Conservation (phyloP, 1,140 invertebrate species). For the Chironomus striatipennis region DNA sequence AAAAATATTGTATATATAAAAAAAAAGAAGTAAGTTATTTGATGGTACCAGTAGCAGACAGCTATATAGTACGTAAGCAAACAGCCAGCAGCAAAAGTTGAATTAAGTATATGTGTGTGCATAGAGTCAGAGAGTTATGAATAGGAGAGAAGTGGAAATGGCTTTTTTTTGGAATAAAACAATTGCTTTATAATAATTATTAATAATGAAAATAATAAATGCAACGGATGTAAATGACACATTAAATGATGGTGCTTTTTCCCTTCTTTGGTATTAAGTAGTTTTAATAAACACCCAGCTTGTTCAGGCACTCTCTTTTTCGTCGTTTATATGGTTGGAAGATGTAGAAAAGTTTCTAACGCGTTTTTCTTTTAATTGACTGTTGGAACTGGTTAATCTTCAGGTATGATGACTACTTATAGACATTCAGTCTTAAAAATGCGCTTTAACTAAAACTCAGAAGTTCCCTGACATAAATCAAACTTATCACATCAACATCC, state of each 20-base stretch:
- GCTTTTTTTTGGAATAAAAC: constrained; percentile 8
- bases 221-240: constrained; percentile 21
- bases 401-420: too few species aligned
- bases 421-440: too few species aligned
- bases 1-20: too few species aligned
- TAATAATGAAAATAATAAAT: constrained; percentile 19
- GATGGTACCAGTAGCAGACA: constrained; percentile 9
- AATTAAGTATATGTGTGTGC: not conserved
- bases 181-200: constrained; percentile 23
- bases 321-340: not conserved
- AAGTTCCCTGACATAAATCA: too few species aligned
- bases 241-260: constrained; percentile 20
- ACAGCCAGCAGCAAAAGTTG: constrained; percentile 16
- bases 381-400: too few species aligned
- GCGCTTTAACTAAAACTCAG: too few species aligned
- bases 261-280: not conserved
- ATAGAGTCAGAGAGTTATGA: not conserved
- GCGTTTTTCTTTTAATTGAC: too few species aligned
- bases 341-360: not conserved
- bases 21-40: not conserved
- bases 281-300: constrained; percentile 17
- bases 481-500: too few species aligned
- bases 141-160: not conserved
- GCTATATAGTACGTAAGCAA: not conserved
- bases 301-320: not conserved